These are phyloP conservation scores for Eumeta japonica DNA, from an alignment of 1,140 invertebrate genomes.

Conservation along the genomic window DNA sequence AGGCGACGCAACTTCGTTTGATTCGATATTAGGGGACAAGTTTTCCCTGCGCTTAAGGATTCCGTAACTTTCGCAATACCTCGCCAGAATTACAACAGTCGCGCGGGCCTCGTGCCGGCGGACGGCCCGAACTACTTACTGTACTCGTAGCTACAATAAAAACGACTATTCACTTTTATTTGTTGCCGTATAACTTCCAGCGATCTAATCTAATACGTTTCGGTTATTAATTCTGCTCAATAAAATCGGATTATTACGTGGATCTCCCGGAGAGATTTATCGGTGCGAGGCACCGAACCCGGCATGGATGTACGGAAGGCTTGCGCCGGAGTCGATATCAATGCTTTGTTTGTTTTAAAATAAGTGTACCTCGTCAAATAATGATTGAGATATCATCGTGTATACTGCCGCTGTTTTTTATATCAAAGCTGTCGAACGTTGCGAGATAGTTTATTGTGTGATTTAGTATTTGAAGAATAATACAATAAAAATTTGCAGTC, in stretches of 20 bases:
- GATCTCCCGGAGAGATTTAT: too few species aligned
- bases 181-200: constrained; percentile 36
- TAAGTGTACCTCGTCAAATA: neutral
- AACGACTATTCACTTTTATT: constrained; percentile 46
- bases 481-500: too few species aligned
- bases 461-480: too few species aligned
- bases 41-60: constrained; percentile 39
- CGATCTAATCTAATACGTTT: constrained; percentile 24
- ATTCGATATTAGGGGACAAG: constrained; percentile 16
- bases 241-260: constrained; percentile 33
- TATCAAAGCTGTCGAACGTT: too few species aligned
- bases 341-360: neutral
- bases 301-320: too few species aligned
- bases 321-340: neutral
- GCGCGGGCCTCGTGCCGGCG: too few species aligned
- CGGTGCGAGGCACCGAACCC: too few species aligned
- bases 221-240: constrained; percentile 48
- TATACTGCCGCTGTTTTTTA: too few species aligned
- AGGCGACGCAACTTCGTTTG: neutral
- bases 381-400: neutral
- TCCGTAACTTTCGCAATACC: constrained; percentile 51
- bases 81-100: too few species aligned
- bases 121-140: too few species aligned
- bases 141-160: constrained; percentile 53
- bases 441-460: too few species aligned